phyloP scores from a whole-genome alignment of 1,140 invertebrate genomes.

The Oryzaephilus surinamensis region DNA sequence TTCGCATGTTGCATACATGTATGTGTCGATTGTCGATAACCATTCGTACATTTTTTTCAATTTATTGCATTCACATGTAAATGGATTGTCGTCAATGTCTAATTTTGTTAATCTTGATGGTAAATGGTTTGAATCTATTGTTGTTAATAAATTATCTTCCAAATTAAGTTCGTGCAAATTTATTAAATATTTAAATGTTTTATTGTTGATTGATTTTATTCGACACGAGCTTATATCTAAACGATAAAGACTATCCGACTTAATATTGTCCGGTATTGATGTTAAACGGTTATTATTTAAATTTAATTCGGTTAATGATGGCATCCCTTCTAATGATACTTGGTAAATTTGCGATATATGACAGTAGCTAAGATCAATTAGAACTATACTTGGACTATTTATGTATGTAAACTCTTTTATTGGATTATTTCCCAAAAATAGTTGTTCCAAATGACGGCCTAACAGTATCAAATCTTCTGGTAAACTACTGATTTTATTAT shows the following conservation, averaged over 20 bases:
- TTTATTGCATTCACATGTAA: conserved; percentile 55
- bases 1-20: too few relatives aligned
- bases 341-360: conserved; percentile 45
- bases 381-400: too few relatives aligned
- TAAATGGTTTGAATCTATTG: conserved; percentile 43
- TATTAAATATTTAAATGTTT: conserved; percentile 44
- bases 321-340: conserved; percentile 42
- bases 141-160: conserved; percentile 54
- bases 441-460: too few relatives aligned
- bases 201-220: conserved; percentile 40
- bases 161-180: conserved; percentile 46
- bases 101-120: conserved; percentile 44
- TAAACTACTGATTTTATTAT: too few relatives aligned
- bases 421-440: too few relatives aligned
- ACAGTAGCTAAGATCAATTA: conserved; percentile 47
- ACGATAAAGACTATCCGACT: conserved; percentile 42
- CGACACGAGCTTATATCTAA: conserved; percentile 48
- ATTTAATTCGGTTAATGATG: conserved; percentile 42
- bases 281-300: conserved; percentile 48
- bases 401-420: too few relatives aligned
- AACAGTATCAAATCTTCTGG: too few relatives aligned
- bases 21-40: conserved; percentile 44
- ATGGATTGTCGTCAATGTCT: conserved; percentile 57
- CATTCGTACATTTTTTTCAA: conserved; percentile 49
- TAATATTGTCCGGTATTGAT: conserved; percentile 44